phyloP scores from a whole-genome alignment of 2,888 invertebrate species.

The Cerastis leucographa region DNA sequence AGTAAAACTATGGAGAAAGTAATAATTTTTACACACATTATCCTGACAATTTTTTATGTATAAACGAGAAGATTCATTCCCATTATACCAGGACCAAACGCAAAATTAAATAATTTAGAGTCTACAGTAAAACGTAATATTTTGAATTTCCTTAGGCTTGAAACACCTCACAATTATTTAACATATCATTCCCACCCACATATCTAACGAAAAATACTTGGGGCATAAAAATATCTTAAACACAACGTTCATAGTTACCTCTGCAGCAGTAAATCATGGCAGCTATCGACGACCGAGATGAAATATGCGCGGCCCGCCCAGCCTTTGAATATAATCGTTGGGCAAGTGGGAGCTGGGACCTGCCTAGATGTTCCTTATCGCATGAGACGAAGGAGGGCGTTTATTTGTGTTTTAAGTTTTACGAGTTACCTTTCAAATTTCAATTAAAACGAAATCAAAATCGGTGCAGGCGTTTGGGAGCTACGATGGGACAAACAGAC shows the following conservation, averaged over 20 bases:
- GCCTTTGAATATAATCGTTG: constrained; percentile 76
- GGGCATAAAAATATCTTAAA: constrained; percentile 69
- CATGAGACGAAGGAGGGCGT: neutral
- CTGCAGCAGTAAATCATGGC: constrained; percentile 75
- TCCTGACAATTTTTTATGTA: no score
- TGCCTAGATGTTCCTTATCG: constrained; percentile 42
- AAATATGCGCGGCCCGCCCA: constrained; percentile 80
- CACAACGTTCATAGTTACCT: constrained; percentile 61
- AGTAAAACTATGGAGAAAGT: no score
- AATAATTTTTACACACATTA: no score
- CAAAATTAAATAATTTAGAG: no score
- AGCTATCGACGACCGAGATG: constrained; percentile 84
- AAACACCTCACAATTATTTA: constrained; percentile 15
- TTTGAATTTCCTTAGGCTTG: constrained; percentile 5
- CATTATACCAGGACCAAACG: no score
- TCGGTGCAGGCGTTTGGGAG: neutral
- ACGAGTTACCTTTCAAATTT: neutral
- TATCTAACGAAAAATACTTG: constrained; percentile 44
- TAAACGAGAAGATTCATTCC: no score
- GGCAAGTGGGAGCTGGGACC: constrained; percentile 41
- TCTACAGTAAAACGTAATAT: constrained; percentile 7
- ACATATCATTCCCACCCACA: constrained; percentile 30
- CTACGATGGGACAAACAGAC: neutral
- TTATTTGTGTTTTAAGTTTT: neutral
- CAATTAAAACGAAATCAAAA: neutral